Percentiles rank a stretch among this genome's conserved stretches.
Evolutionary conservation across 2,888 invertebrate genomes (phyloP).

Genomic region (Caradrina kadenii): DNA sequence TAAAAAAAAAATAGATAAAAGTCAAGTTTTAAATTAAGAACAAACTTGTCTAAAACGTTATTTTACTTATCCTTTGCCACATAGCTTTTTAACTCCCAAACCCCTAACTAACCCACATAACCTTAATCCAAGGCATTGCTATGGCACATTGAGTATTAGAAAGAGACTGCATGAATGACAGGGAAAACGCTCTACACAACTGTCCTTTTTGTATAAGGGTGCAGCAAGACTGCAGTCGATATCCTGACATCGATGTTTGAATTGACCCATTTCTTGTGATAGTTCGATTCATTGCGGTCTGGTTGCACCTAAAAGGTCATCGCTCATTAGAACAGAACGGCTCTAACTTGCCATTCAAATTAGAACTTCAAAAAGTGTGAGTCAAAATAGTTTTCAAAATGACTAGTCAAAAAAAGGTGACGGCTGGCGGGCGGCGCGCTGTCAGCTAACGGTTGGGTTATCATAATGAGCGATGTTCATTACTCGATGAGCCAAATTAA

Average conservation of each 20-base stretch:
- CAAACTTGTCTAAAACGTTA: background rate
- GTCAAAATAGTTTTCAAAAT: no score
- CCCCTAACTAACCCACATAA: background rate
- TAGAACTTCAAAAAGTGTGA: no score
- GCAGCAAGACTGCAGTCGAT: background rate
- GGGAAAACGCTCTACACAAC: no score
- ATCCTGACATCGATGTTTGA: background rate
- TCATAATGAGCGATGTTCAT: background rate
- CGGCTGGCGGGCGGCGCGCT: background rate
- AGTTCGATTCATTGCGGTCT: background rate
- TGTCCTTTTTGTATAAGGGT: background rate
- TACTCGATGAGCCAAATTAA: background rate
- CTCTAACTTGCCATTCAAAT: no score
- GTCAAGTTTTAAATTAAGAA: background rate
- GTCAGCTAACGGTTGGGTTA: no score
- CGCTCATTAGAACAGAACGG: no score
- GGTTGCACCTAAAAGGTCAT: no score
- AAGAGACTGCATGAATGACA: background rate
- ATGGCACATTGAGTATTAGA: background rate
- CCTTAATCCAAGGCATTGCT: background rate
- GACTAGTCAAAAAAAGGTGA: background rate
- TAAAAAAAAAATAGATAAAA: background rate
- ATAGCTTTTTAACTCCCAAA: conserved; percentile 3
- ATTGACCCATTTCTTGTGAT: background rate
- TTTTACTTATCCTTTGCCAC: background rate